Base-by-base conservation (phyloP, 2,113 vertebrate genomes). In the Geococcyx californianus region DNA sequence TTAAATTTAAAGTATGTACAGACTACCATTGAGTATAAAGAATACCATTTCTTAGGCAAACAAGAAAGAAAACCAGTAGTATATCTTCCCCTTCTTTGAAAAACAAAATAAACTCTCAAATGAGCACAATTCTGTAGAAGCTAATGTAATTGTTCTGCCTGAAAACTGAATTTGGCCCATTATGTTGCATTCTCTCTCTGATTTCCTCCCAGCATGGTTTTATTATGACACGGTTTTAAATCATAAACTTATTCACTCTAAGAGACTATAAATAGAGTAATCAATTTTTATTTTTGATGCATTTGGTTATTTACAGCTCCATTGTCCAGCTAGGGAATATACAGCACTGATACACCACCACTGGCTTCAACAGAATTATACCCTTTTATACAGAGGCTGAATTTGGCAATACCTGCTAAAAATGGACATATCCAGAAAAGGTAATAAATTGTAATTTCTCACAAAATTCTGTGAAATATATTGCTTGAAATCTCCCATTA, bases 221-320 rank as follows among this genome's bases (percentile, higher is more conserved):
- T 96, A 93, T 90, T 87, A 91, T 59, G 84, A 93, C 92, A 86
- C 1, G 11, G 51, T 75, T 88, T 93, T 96, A 96, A 97, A 96
- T 96, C 91, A 94, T 84, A 94, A 95, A 91, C 75, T 95, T 96
- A 97, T 96, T 95, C 91, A 94, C 93, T 95, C 93, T 95, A 93
- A 95, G 94, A 97, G 95, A 97, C 93, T 92, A 93, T 95, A 95
- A 97, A 90, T 56, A 95, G 70, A 93, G 91, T 94, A 87, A 96
- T 97, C 93, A 95, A 93, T 96, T 97, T 97, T 97, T 94, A 90
- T 89, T 96, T 97, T 96, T 95, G 82, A 97, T 95, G 72, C 88
- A 86, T 96, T 97, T 94, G 67, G 78, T 96, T 96, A 97, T 96
- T 96, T 97, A 97, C 91, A 95, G 78, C 90, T 90, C 88, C 95